A percentile compares a stretch with the other conserved stretches of the same genome.
Evolutionary conservation across 2,113 vertebrate genomes (phyloP).

Genomic region (Rousettus leschenaultii): DNA sequence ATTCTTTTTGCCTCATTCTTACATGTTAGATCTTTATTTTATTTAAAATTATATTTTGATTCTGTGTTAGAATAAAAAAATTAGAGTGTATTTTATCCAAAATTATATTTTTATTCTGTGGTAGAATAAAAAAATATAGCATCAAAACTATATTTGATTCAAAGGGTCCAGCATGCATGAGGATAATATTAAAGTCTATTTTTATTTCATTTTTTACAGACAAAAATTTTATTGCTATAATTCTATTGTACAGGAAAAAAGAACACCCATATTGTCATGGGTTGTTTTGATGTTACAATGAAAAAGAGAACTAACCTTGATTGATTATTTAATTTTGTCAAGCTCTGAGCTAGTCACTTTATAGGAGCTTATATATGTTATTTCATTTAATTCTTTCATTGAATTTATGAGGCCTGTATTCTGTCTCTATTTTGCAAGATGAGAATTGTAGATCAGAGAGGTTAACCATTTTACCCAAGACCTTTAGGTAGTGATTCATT

Average conservation of each 20-base stretch:
- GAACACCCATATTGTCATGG: neutral
- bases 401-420: neutral
- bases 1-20: neutral
- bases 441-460: neutral
- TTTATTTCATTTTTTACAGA: neutral
- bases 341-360: neutral
- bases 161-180: neutral
- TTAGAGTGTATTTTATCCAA: conserved; percentile 18
- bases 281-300: neutral
- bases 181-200: conserved; percentile 5
- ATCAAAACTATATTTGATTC: conserved; percentile 38
- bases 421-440: neutral
- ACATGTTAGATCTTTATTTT: neutral
- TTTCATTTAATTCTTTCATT: neutral
- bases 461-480: neutral
- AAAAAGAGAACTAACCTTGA: neutral
- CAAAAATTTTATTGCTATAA: neutral
- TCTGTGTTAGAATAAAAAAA: neutral
- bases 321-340: neutral
- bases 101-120: conserved; percentile 28
- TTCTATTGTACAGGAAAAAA: neutral
- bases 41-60: conserved; percentile 41
- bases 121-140: neutral
- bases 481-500: neutral
- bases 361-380: neutral